Conservation (phyloP, 1,140 invertebrate genomes). For the Meteorus sp. region DNA sequence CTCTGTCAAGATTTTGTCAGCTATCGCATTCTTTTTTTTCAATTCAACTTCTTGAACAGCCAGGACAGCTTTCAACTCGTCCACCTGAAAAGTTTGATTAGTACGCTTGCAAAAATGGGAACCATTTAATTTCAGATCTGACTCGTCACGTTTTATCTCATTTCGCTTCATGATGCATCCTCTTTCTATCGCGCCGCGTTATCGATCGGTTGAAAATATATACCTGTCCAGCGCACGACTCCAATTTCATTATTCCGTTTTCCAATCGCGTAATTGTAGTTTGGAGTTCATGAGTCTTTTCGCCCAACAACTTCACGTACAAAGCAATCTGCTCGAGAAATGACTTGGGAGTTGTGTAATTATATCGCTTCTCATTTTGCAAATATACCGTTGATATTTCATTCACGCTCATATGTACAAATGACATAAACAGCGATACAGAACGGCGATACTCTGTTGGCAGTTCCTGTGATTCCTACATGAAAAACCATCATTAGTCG, state of each 20-base stretch:
- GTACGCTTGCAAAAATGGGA: constrained; percentile 20
- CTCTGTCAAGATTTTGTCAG: constrained; percentile 85
- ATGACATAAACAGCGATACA: constrained; percentile 87
- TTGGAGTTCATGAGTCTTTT: constrained; percentile 77
- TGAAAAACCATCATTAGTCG: constrained; percentile 8
- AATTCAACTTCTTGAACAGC: constrained; percentile 88
- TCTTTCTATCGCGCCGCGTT: constrained; percentile 43
- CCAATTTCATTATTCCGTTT: constrained; percentile 86
- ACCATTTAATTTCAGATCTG: no score
- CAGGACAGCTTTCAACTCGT: constrained; percentile 74
- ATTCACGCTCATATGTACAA: constrained; percentile 86
- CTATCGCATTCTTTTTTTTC: constrained; percentile 86
- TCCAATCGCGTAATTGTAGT: constrained; percentile 79
- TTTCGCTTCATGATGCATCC: constrained; percentile 59
- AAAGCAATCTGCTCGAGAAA: constrained; percentile 93
- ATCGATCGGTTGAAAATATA: neutral
- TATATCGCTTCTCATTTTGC: constrained; percentile 86
- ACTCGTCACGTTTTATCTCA: no score
- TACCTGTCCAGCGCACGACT: constrained; percentile 80
- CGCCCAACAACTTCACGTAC: constrained; percentile 79
- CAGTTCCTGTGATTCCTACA: constrained; percentile 43
- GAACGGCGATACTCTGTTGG: constrained; percentile 46
- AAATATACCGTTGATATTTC: constrained; percentile 81
- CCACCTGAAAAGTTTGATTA: constrained; percentile 58
- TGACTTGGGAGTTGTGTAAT: constrained; percentile 95